Evolutionary conservation across 2,113 vertebrate species (phyloP), one percentile per base, ranked within the genome.

Genomic region (Phalacrocorax pelagicus): DNA sequence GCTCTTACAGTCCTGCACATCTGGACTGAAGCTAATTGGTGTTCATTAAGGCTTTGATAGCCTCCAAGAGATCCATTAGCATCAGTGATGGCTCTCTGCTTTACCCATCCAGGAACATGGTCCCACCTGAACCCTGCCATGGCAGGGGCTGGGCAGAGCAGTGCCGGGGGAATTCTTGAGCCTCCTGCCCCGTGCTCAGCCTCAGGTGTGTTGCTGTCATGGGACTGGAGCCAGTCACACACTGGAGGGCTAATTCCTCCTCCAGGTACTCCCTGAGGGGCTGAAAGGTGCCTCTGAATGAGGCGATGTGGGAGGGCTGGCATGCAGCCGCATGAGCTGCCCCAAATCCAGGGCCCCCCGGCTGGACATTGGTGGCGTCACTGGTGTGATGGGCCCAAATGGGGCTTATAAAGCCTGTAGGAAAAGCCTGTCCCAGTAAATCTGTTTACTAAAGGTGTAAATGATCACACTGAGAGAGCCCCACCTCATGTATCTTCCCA

Each of bases 151-250:
- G 47, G 36, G 34, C 21, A 38, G 49, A 79, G 51, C 1, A 0
- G 7, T 61, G 47, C n/a, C 66, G 29, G 38, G 26, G 29, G 4
- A 27, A 38, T 85, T 62, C n/a, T 26, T 73, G 49, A 23, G 15
- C 27, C 12, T 21, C 18, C 34, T 0, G 0, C 21, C 18, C 10
- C 0, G 0, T 42, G 21, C 49, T 65, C 34, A 81, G 38, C 75
- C 57, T 55, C 46, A 34, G 11, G n/a, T 32, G 18, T 47, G 55
- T 75, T 1, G 1, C 66, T 61, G n/a, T 34, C 5, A 1, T 80
- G 49, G 27, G 16, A 62, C 30, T 57, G 55, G 36, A 32, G 40
- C 55, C 36, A 27, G 46, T 29, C 46, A 54, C 46, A 75, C 16
- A 23, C n/a, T 8, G 40, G 11, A 13, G 38, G 4, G 18, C 75